Base-by-base conservation (phyloP, 2,888 invertebrate genomes). In the Athalia circularis region DNA sequence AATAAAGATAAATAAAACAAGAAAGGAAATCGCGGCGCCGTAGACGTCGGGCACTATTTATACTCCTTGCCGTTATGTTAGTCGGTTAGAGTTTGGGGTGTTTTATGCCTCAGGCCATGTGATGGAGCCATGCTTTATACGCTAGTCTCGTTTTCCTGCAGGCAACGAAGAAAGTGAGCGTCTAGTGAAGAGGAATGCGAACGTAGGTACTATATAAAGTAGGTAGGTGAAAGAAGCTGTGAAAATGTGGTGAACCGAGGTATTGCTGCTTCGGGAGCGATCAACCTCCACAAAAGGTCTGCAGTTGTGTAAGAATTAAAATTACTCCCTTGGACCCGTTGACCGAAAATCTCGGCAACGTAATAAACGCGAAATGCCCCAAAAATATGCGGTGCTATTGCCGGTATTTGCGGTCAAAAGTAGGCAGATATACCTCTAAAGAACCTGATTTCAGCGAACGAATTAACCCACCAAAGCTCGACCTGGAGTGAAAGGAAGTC, bases 191-290 rank as follows among this genome's bases (percentile, higher is more conserved):
- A 72, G 47, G 8, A 13, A 43, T 59, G 5, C 29, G 29, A 29
- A 29, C 29, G 29, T 29, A 29, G 47, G 43, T 13, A 59, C 0
- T 9, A 47, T 8, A 11, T 8, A 59, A 59, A 45, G 15, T 29
- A 29, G 4, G 47, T 15, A 57, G 15, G 45, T 15, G 59, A n/a
- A 72, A 15, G 48, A 11, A 13, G 29, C 54, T 29, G 29, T 29
- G 29, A 29, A 29, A 29, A 29, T 29, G 29, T 29, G 29, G 29
- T 29, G 29, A 29, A 29, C 29, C 29, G 29, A 29, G 29, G 29
- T 29, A 72, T 72, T 5, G 59, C 59, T 59, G 72, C 15, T 72
- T 72, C 47, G 72, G 72, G 72, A 72, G 59, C 72, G 47, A 47
- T 72, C 52, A 72, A 59, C 43, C 5, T n/a, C 54, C 29, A 13